Evolutionary conservation across 2,797 vertebrate species (phyloP).

Genomic region (Centroberyx gerrardi): DNA sequence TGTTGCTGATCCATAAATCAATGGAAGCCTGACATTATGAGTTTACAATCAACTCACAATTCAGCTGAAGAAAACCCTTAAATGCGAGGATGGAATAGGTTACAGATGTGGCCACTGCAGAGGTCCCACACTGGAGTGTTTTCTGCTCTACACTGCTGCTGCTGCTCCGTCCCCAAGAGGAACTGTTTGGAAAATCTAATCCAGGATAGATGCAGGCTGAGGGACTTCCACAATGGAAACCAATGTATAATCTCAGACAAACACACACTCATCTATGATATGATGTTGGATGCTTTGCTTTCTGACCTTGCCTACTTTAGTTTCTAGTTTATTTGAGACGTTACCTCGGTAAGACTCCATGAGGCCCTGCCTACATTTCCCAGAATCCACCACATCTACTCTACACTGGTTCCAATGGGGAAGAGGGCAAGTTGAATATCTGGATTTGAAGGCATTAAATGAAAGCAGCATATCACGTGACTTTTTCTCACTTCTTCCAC

Average conservation of each 20-base stretch:
- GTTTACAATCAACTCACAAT: constrained; percentile 60
- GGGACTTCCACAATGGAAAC: not conserved
- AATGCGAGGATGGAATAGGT: constrained; percentile 33
- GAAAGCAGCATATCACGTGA: not conserved
- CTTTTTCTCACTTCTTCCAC: not conserved
- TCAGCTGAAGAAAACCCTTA: constrained; percentile 34
- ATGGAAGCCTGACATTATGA: constrained; percentile 56
- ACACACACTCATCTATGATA: not conserved
- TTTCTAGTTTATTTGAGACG: not conserved
- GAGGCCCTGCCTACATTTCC: constrained; percentile 15
- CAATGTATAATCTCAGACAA: constrained; percentile 8
- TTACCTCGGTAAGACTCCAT: not conserved
- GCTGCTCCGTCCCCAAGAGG: not conserved
- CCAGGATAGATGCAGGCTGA: constrained; percentile 8
- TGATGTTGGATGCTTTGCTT: not conserved
- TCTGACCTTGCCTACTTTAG: too few species aligned
- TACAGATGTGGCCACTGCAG: constrained; percentile 52
- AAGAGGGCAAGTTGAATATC: not conserved
- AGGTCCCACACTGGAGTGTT: not conserved
- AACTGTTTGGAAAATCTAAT: constrained; percentile 10
- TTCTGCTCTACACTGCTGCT: not conserved
- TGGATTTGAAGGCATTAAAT: not conserved
- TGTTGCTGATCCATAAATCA: constrained; percentile 64
- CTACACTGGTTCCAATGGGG: too few species aligned
- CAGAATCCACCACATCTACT: constrained; percentile 16